These are phyloP conservation scores for Agrotis segetum DNA, from an alignment of 2,888 invertebrate genomes.

Conservation along the genomic window DNA sequence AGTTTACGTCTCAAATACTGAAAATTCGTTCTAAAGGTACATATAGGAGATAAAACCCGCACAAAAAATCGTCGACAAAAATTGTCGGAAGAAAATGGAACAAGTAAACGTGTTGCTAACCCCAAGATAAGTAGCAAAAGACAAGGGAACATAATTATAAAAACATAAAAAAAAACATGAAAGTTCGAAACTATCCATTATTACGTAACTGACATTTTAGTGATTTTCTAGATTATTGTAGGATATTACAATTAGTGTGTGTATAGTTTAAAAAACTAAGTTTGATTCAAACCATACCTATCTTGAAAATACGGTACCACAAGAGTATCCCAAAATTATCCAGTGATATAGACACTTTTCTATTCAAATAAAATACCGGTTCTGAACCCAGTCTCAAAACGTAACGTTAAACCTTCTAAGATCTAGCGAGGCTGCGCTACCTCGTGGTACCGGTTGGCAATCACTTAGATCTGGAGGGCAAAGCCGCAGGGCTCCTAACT, in stretches of 20 bases:
- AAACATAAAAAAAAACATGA: no score
- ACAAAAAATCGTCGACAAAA: no score
- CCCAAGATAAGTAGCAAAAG: no score
- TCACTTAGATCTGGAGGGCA: conserved; percentile 54
- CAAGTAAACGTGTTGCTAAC: no score
- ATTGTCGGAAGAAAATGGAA: no score
- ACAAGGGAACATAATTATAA: no score
- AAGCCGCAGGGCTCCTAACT: conserved; percentile 55
- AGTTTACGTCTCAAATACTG: no score
- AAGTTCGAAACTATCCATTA: no score
- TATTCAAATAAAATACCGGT: background rate
- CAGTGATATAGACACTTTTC: background rate
- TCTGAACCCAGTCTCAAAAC: conserved; percentile 1
- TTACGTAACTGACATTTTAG: background rate
- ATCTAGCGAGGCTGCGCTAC: conserved; percentile 12
- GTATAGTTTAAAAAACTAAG: background rate
- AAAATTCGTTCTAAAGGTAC: no score
- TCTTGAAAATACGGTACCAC: no score
- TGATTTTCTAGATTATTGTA: background rate
- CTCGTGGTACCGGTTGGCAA: conserved; percentile 50
- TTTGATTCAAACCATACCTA: background rate
- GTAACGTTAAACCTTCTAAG: conserved; percentile 20
- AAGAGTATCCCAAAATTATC: no score
- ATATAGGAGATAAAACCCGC: no score
- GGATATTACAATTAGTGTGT: background rate